Conservation (phyloP, 2,888 invertebrate species). For the Zygogramma bicolorata region DNA sequence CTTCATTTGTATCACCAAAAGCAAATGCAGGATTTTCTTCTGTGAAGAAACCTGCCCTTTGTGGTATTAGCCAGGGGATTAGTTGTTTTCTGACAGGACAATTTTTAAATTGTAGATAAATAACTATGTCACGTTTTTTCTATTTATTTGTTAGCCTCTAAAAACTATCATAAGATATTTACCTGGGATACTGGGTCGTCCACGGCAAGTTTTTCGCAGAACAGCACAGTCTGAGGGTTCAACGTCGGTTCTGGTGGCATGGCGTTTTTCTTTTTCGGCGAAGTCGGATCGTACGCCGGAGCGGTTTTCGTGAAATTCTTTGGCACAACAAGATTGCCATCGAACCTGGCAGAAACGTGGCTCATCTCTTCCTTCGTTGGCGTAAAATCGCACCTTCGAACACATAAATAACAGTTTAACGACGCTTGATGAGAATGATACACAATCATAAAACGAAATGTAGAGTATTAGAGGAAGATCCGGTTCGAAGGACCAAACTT, state of each 20-base stretch:
- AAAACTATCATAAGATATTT: neutral
- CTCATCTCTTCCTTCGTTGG: constrained; percentile 82
- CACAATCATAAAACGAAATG: neutral
- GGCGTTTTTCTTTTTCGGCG: constrained; percentile 46
- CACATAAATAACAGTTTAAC: neutral
- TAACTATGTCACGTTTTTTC: too few relatives aligned
- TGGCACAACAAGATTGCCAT: constrained; percentile 77
- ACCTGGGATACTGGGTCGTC: constrained; percentile 79
- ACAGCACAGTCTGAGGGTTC: constrained; percentile 77
- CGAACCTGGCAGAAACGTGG: constrained; percentile 74
- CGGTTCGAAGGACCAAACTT: too few relatives aligned
- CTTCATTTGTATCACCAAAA: too few relatives aligned
- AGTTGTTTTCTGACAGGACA: too few relatives aligned
- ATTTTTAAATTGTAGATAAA: neutral
- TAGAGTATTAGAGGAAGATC: neutral
- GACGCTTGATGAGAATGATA: neutral
- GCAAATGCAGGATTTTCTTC: too few relatives aligned
- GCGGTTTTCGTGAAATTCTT: constrained; percentile 84
- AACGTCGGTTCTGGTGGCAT: constrained; percentile 66
- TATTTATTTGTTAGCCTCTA: too few relatives aligned
- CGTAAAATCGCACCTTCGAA: constrained; percentile 75
- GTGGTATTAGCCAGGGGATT: too few relatives aligned
- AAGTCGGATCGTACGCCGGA: constrained; percentile 70
- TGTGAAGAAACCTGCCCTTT: too few relatives aligned
- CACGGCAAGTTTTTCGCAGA: constrained; percentile 79